Conservation (phyloP, 2,113 vertebrate genomes). For the Apodemus sylvaticus region DNA sequence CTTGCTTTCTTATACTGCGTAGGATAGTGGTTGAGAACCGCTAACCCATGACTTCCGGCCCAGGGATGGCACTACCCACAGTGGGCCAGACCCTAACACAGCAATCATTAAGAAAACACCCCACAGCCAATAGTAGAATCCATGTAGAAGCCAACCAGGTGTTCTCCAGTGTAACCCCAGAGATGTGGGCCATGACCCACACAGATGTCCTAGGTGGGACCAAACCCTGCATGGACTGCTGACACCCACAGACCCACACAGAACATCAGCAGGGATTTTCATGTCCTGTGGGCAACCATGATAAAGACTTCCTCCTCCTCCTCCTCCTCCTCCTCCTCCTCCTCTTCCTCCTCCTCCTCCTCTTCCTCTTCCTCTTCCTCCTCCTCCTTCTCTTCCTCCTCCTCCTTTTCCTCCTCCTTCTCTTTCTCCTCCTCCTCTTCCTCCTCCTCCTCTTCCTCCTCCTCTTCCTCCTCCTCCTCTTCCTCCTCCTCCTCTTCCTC, state of each 20-base stretch:
- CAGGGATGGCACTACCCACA: not conserved
- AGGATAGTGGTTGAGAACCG: not conserved
- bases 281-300: no score
- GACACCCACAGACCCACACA: not conserved
- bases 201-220: not conserved
- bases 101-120: not conserved
- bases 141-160: not conserved
- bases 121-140: not conserved
- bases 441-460: no score
- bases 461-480: no score
- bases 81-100: not conserved
- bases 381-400: no score
- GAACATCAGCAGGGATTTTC: not conserved
- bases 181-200: not conserved
- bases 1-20: not conserved
- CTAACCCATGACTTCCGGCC: not conserved
- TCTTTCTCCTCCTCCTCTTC: no score
- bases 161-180: no score
- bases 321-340: no score
- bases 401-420: no score
- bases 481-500: no score
- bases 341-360: no score
- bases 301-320: not conserved
- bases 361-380: no score
- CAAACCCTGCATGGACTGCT: accelerated